Evolutionary conservation across 2,113 vertebrate species (phyloP), one percentile per base, ranked within the genome.

Genomic region (Chamaetylas fuelleborni): DNA sequence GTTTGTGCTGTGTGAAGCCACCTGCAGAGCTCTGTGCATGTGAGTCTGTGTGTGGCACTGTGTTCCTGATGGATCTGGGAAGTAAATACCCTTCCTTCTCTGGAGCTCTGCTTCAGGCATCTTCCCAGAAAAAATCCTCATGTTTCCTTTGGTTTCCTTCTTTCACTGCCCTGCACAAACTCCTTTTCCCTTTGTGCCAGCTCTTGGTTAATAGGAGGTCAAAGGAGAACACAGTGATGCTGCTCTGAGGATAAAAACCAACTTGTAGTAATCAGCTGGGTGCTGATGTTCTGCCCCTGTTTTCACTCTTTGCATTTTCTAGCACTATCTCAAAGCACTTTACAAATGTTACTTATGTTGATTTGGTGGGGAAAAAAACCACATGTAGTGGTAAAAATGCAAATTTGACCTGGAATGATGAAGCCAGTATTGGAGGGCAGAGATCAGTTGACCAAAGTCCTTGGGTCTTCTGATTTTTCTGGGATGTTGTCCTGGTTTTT

Each of bases 251-350:
- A 20, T 23, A 36, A 62, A 57, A 40, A 23, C 17, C 47, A 57
- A 47, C 60, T 19, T 20, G 3, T 18, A 61, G 33, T n/a, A 14
- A 73, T 34, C 58, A 86, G 62, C 51, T n/a, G 20, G 29, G 28
- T 77, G 92, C 74, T 92, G 81, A 14, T 40, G 42, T 65, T 58
- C 54, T 62, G 58, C 76, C 82, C 77, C 53, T 56, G 58, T 91
- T 85, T 54, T 60, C 81, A 62, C 40, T 48, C 11, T 76, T 81
- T 34, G 19, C n/a, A 23, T 89, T 95, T 91, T 69, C 8, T 78
- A 83, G 94, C 71, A 92, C 92, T 96, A 86, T 91, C 92, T 94
- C 60, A 84, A 93, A 97, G 90, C 88, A 97, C 95, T 97, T 95
- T 94, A 96, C 84, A 40, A 42, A 83, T 61, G 56, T 83, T 89